phyloP scores from a whole-genome alignment of 2,888 invertebrate species.

The Cryptophagus acutangulus region DNA sequence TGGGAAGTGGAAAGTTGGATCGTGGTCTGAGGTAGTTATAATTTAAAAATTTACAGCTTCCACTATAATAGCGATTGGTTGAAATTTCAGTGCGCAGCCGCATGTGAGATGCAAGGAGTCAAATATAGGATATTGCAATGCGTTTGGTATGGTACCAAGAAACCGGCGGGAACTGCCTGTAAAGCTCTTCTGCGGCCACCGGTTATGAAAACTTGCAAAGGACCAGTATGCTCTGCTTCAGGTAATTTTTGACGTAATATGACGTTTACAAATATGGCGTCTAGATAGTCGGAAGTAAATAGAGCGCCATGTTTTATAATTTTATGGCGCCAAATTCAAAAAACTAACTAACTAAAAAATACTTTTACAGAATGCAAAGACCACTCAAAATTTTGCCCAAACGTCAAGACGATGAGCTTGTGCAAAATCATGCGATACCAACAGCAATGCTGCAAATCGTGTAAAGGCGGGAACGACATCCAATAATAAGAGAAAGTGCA shows the following conservation, averaged over 20 bases:
- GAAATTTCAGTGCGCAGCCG: constrained; percentile 70
- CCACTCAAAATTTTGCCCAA: constrained; percentile 78
- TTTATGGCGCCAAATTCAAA: too few relatives aligned
- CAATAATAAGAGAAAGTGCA: constrained; percentile 8
- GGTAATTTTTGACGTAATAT: too few relatives aligned
- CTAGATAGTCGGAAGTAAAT: too few relatives aligned
- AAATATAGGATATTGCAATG: constrained; percentile 87
- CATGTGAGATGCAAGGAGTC: constrained; percentile 77
- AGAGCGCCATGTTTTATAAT: too few relatives aligned
- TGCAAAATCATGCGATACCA: constrained; percentile 79
- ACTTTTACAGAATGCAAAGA: constrained; percentile 73
- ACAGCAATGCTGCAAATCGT: constrained; percentile 83
- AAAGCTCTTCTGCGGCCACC: constrained; percentile 69
- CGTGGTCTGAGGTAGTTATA: constrained; percentile 82
- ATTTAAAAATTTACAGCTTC: constrained; percentile 6
- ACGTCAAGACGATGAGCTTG: constrained; percentile 82
- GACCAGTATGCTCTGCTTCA: constrained; percentile 56
- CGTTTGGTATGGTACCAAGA: constrained; percentile 83
- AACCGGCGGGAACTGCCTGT: constrained; percentile 83
- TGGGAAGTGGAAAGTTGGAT: constrained; percentile 84
- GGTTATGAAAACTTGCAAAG: constrained; percentile 73
- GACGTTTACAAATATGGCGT: too few relatives aligned
- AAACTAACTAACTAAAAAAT: too few relatives aligned
- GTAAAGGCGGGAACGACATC: constrained; percentile 43
- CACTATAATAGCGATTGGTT: neutral